Base-by-base conservation (phyloP, 2,888 invertebrate species). In the Mylabris sibirica region DNA sequence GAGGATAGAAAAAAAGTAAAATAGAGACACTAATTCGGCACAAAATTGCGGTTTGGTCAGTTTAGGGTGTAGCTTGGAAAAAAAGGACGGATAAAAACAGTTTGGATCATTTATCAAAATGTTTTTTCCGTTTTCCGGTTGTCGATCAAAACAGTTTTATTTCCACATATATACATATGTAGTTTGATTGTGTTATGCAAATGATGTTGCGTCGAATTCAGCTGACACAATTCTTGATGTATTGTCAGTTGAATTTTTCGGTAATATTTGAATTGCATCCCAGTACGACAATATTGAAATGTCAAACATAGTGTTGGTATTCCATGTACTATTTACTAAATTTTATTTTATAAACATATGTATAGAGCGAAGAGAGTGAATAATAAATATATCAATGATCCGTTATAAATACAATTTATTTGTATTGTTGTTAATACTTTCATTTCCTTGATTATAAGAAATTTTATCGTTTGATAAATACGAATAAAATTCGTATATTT, bases 101-200 rank as follows among this genome's bases (percentile, higher is more conserved):
- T 8, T 12, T 11, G 8, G 12, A 12, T 35, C 35, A 41, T 41
- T 20, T 20, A 17, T 49, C 17, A 49, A 17, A 20, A 20, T 8
- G 20, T 49, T 49, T 49, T 20, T 9, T 20, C 6, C 9, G 9
- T 49, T 20, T 49, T 44, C 12, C 12, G 44, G 17, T 20, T 49
- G 20, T 49, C 49, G 49, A 20, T 49, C 12, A 22, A 9, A 49
- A 9, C 8, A 9, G 44, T 17, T 49, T 9, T 9, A 49, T 49
- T 20, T 49, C 44, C 8, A 22, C 20, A 17, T 49, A 22, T 20
- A 49, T 20, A 49, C 44, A 49, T 6, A 20, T 20, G 49, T 49
- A 49, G 20, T 20, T 49, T 49, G 41, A 49, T 49, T 49, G 17
- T 49, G 53, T 53, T 24, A 53, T 53, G 53, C 53, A 53, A 24